Evolutionary conservation across 2,113 vertebrate genomes (phyloP).

Genomic region (Syngnathus typhle): DNA sequence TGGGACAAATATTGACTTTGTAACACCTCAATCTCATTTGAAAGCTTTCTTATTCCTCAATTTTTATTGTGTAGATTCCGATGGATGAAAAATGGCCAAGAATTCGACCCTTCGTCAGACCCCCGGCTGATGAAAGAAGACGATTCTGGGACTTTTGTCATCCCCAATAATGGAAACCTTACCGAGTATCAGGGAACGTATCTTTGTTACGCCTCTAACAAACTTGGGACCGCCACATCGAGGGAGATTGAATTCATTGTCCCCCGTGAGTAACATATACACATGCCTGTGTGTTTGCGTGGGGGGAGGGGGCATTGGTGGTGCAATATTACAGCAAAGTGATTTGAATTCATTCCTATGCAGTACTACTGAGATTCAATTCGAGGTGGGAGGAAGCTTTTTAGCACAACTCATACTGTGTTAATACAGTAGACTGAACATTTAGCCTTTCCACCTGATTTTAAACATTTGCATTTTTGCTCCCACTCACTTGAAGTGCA

Average conservation of each 20-base stretch:
- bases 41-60: constrained; percentile 29
- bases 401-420: neutral
- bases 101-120: constrained; percentile 80
- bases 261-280: constrained; percentile 80
- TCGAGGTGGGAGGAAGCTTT: constrained; percentile 38
- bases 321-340: constrained; percentile 45
- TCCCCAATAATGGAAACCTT: constrained; percentile 85
- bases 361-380: constrained; percentile 34
- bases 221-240: constrained; percentile 85
- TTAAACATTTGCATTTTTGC: constrained; percentile 52
- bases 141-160: constrained; percentile 86
- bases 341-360: constrained; percentile 47
- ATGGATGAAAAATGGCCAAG: constrained; percentile 87
- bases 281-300: constrained; percentile 13
- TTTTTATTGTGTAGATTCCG: constrained; percentile 73
- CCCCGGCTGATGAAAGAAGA: constrained; percentile 72
- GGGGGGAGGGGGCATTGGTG: neutral
- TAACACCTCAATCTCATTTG: neutral
- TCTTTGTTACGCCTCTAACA: constrained; percentile 84
- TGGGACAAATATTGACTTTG: constrained; percentile 7
- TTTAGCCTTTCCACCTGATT: constrained; percentile 41
- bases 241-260: constrained; percentile 87
- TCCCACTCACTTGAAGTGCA: constrained; percentile 26
- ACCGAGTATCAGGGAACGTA: constrained; percentile 87
- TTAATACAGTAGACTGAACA: neutral